A percentile compares a stretch with the other conserved stretches of the same genome.
phyloP scores from a whole-genome alignment of 2,888 invertebrate genomes.

The Tenthredo scrophulariae region DNA sequence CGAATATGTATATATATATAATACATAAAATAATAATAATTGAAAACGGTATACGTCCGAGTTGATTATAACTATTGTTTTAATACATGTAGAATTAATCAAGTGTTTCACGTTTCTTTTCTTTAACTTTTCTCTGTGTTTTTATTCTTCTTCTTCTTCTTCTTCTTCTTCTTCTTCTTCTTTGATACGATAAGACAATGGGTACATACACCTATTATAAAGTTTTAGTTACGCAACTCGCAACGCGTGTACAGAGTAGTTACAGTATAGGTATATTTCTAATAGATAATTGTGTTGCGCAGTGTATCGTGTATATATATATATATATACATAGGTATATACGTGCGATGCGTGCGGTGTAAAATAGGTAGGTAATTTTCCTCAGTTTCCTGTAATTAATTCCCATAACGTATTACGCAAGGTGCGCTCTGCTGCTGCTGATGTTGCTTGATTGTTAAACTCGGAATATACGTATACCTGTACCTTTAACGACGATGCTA shows the following conservation, averaged over 20 bases:
- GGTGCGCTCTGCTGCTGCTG: neutral
- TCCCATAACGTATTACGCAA: conserved; percentile 42
- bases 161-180: neutral
- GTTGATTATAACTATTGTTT: neutral
- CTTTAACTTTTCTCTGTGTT: neutral
- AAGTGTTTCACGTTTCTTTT: neutral
- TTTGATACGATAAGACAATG: conserved; percentile 3
- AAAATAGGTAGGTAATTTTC: conserved; percentile 32
- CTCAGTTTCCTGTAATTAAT: conserved; percentile 48
- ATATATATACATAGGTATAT: neutral
- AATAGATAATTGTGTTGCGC: neutral
- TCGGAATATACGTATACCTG: neutral
- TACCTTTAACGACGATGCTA: neutral
- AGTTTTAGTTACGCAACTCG: neutral
- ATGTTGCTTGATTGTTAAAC: neutral
- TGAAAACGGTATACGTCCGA: neutral
- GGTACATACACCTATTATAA: neutral
- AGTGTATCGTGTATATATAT: neutral
- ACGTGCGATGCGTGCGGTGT: neutral
- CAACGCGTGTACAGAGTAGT: neutral
- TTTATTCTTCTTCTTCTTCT: neutral
- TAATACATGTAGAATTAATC: neutral
- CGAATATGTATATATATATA: too few relatives aligned
- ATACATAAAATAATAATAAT: neutral
- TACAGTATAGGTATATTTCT: neutral